phyloP scores from a whole-genome alignment of 2,797 vertebrate genomes.

The Myripristis jacobus region DNA sequence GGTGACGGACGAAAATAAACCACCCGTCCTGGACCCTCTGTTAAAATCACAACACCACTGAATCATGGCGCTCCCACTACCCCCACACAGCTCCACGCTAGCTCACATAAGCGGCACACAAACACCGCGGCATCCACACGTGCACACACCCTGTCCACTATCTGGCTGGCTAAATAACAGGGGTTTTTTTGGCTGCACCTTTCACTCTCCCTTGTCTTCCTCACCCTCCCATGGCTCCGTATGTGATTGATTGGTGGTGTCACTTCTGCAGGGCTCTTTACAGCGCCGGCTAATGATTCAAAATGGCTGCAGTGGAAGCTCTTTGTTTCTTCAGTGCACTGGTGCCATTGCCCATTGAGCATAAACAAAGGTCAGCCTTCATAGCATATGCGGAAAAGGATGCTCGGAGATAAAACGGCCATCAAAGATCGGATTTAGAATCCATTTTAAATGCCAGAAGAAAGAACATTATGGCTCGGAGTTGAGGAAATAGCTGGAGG shows the following conservation, averaged over 20 bases:
- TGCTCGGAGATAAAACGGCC: conserved; percentile 18
- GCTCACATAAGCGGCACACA: conserved; percentile 44
- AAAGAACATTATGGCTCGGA: too few species aligned
- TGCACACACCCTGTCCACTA: conserved; percentile 26
- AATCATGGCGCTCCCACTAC: conserved; percentile 50
- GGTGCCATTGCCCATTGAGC: conserved; percentile 19
- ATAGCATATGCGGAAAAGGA: not conserved
- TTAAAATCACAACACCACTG: conserved; percentile 73
- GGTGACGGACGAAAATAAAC: conserved; percentile 74
- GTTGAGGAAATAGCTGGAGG: too few species aligned
- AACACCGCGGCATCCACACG: conserved; percentile 20
- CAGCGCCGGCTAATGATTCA: conserved; percentile 76
- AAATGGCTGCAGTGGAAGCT: conserved; percentile 69
- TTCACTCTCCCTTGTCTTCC: conserved; percentile 23
- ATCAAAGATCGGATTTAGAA: conserved; percentile 14
- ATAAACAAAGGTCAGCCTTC: conserved; percentile 18
- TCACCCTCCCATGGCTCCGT: not conserved
- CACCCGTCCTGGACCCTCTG: conserved; percentile 46
- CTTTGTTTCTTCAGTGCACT: conserved; percentile 53
- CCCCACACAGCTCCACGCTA: not conserved
- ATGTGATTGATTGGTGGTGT: conserved; percentile 60
- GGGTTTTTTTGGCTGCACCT: conserved; percentile 8
- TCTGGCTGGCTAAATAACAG: conserved; percentile 10
- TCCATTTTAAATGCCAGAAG: conserved; percentile 1
- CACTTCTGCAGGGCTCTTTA: conserved; percentile 46